A percentile compares a stretch with the other conserved stretches of the same genome.
Conservation (phyloP, 1,140 invertebrate genomes). For the Proales similis region DNA sequence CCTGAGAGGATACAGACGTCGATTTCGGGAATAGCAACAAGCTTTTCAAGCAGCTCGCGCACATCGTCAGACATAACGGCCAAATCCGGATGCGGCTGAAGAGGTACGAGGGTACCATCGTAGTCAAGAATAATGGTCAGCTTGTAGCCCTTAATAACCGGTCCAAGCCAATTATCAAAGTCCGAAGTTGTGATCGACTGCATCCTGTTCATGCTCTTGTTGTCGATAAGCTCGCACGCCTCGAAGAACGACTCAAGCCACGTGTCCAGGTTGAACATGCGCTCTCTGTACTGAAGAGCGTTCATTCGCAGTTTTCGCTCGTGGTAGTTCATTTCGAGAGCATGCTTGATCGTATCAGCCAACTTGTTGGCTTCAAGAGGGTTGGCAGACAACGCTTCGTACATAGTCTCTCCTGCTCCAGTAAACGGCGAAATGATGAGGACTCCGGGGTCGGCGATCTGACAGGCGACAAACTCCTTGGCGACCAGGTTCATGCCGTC, state of each 20-base stretch:
- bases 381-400: conserved; percentile 75
- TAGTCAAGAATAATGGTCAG: conserved; percentile 76
- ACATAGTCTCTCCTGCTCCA: conserved; percentile 61
- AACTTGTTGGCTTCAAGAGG: conserved; percentile 79
- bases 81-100: conserved; percentile 77
- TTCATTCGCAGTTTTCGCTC: conserved; percentile 75
- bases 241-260: conserved; percentile 78
- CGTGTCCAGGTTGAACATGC: conserved; percentile 68
- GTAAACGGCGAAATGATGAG: conserved; percentile 81
- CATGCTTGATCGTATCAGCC: conserved; percentile 74
- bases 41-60: conserved; percentile 41
- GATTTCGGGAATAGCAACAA: conserved; percentile 11
- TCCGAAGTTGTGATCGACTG: conserved; percentile 23
- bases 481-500: conserved; percentile 89
- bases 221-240: conserved; percentile 40
- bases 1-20: conserved; percentile 27
- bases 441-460: conserved; percentile 74
- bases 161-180: conserved; percentile 39
- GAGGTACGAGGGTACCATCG: conserved; percentile 77
- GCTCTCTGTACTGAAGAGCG: conserved; percentile 67
- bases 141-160: conserved; percentile 66
- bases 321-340: conserved; percentile 79
- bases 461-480: conserved; percentile 84
- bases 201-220: conserved; percentile 40
- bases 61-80: conserved; percentile 74